Evolutionary conservation across 92 coral and sea anemone species (phyloP).

Genomic region (Montipora capitata): DNA sequence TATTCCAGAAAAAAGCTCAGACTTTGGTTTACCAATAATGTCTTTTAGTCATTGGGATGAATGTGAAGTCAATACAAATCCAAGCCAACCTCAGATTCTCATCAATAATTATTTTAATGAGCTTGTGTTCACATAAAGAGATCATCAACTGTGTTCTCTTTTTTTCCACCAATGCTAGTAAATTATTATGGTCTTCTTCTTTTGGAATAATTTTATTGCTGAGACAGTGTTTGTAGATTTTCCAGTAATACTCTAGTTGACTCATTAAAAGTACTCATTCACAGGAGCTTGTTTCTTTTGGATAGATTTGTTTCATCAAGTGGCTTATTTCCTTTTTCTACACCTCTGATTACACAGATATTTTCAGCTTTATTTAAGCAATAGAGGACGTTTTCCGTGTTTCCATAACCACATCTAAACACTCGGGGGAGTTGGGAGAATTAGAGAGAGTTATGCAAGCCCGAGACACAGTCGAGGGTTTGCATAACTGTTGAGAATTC

Average conservation of each 20-base stretch:
- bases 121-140: conserved; percentile 49
- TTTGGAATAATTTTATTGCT: conserved; percentile 50
- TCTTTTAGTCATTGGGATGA: conserved; percentile 69
- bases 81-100: conserved; percentile 66
- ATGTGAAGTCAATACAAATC: conserved; percentile 60
- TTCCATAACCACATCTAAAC: no score
- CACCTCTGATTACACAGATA: conserved; percentile 59
- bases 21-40: conserved; percentile 66
- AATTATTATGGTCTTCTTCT: conserved; percentile 45
- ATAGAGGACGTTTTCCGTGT: no score
- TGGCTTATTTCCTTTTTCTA: conserved; percentile 55
- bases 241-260: conserved; percentile 27
- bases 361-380: not conserved
- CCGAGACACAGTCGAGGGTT: no score
- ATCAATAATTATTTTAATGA: conserved; percentile 54
- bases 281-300: conserved; percentile 58
- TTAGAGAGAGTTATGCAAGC: no score
- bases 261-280: not conserved
- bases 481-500: no score
- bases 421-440: no score
- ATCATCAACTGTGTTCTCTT: conserved; percentile 56
- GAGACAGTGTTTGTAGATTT: conserved; percentile 73
- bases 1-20: conserved; percentile 63
- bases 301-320: conserved; percentile 60
- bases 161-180: conserved; percentile 76